phyloP scores from a whole-genome alignment of 2,888 invertebrate genomes.

The Cordilura impudica region DNA sequence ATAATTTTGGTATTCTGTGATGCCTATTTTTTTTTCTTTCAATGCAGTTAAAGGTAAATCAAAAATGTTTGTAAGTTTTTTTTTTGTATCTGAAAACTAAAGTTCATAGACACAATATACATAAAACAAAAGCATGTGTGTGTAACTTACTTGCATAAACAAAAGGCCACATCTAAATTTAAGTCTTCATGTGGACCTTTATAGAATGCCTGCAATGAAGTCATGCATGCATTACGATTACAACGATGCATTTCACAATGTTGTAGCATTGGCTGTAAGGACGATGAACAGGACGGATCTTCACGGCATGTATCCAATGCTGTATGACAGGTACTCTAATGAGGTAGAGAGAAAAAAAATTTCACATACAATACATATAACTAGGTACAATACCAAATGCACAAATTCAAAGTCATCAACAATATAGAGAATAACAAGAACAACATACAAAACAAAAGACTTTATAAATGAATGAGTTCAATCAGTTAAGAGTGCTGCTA shows the following conservation, averaged over 20 bases:
- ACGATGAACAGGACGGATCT: conserved; percentile 87
- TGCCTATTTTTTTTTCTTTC: neutral
- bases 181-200: conserved; percentile 87
- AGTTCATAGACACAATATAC: neutral
- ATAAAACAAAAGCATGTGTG: neutral
- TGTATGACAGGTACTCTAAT: conserved; percentile 91
- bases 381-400: conserved; percentile 17
- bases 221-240: conserved; percentile 92
- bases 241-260: conserved; percentile 88
- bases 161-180: conserved; percentile 94
- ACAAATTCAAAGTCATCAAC: conserved; percentile 21
- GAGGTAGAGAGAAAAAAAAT: conserved; percentile 75
- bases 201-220: conserved; percentile 91
- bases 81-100: neutral
- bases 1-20: neutral
- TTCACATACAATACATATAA: neutral
- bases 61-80: conserved; percentile 22
- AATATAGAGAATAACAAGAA: conserved; percentile 31
- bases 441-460: conserved; percentile 24
- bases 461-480: conserved; percentile 52
- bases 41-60: conserved; percentile 51
- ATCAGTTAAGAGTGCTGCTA: conserved; percentile 38
- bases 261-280: conserved; percentile 90
- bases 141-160: conserved; percentile 91
- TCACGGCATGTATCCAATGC: conserved; percentile 90